Percentiles rank a stretch among this genome's conserved stretches.
Conservation (phyloP, 1,140 invertebrate species). For the Calliphora vicina region DNA sequence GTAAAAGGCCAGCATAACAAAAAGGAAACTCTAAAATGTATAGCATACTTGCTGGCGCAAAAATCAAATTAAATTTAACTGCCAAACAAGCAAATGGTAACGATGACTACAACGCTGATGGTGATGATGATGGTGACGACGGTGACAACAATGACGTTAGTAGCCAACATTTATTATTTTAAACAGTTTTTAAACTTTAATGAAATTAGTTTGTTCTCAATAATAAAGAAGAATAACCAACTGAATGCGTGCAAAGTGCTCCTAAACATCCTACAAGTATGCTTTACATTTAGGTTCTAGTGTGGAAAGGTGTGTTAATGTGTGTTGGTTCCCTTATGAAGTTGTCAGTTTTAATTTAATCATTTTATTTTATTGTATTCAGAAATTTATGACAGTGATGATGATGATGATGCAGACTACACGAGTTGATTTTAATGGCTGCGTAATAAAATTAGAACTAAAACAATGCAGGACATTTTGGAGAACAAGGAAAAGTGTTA, state of each 20-base stretch:
- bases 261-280: background rate
- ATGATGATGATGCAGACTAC: too few species aligned
- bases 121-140: background rate
- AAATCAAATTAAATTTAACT: background rate
- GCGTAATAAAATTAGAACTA: background rate
- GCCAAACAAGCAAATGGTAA: background rate
- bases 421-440: background rate
- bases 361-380: background rate
- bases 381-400: background rate
- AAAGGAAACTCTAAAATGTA: background rate
- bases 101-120: too few species aligned
- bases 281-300: background rate
- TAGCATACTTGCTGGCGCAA: background rate
- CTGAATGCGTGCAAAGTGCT: background rate
- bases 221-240: too few species aligned
- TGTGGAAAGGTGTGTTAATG: background rate
- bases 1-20: too few species aligned
- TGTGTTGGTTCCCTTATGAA: background rate
- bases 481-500: background rate
- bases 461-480: background rate
- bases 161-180: background rate
- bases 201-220: background rate
- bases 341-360: slow-evolving; percentile 1
- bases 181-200: background rate
- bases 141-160: background rate